phyloP scores from a whole-genome alignment of 2,113 vertebrate genomes.

The Hiodon alosoides region DNA sequence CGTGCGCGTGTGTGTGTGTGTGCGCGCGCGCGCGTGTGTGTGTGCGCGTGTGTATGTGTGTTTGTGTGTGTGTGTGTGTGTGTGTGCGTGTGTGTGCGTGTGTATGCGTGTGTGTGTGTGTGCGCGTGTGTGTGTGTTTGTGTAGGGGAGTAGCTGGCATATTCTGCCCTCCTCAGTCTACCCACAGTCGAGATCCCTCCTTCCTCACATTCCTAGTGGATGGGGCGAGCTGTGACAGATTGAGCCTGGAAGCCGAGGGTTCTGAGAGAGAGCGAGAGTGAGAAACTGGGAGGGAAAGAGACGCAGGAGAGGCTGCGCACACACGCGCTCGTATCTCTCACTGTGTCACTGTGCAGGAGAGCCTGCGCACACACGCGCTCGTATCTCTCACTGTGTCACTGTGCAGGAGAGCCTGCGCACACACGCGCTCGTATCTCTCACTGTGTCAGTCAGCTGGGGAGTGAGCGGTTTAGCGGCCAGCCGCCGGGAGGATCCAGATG shows the following conservation, averaged over 20 bases:
- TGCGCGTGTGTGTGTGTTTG: too few species aligned
- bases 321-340: constrained; percentile 13
- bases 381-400: too few species aligned
- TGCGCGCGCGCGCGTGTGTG: neutral
- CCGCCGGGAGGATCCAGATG: constrained; percentile 23
- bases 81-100: neutral
- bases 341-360: constrained; percentile 22
- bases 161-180: neutral
- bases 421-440: too few species aligned
- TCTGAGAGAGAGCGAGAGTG: neutral
- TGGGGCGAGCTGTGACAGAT: constrained; percentile 34
- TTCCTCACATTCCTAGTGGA: constrained; percentile 28
- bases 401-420: constrained; percentile 27
- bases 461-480: neutral
- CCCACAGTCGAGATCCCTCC: constrained; percentile 28
- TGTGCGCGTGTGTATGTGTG: neutral
- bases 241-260: constrained; percentile 19
- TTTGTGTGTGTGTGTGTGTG: neutral
- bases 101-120: neutral
- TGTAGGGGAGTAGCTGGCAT: too few species aligned
- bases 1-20: too few species aligned
- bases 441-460: neutral
- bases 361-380: constrained; percentile 22
- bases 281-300: constrained; percentile 1
- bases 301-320: constrained; percentile 26